Percentiles rank a stretch among this genome's conserved stretches.
These are phyloP conservation scores for human DNA, from an alignment of 2,113 vertebrate species.

Conservation along the genomic window GRCh38 chr9:29090501-29091000, in stretches of 20 bases:
- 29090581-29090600: background rate
- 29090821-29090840: background rate
- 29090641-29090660: background rate
- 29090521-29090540: background rate
- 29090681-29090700: background rate
- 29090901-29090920: background rate
- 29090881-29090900: background rate
- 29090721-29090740: background rate
- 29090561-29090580: slow-evolving; percentile 6
- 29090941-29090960: background rate
- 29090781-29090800: background rate
- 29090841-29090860: background rate
- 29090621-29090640: background rate
- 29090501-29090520: background rate
- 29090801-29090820: background rate
- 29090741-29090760: background rate
- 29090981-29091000: background rate
- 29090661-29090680: background rate
- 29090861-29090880: background rate
- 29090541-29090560: background rate
- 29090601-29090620: background rate
- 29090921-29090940: background rate
- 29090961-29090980: background rate
- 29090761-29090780: background rate
- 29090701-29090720: background rate